A percentile compares a stretch with the other conserved stretches of the same genome.
Conservation (phyloP, 2,797 vertebrate genomes). For the Xiphophorus birchmanni region DNA sequence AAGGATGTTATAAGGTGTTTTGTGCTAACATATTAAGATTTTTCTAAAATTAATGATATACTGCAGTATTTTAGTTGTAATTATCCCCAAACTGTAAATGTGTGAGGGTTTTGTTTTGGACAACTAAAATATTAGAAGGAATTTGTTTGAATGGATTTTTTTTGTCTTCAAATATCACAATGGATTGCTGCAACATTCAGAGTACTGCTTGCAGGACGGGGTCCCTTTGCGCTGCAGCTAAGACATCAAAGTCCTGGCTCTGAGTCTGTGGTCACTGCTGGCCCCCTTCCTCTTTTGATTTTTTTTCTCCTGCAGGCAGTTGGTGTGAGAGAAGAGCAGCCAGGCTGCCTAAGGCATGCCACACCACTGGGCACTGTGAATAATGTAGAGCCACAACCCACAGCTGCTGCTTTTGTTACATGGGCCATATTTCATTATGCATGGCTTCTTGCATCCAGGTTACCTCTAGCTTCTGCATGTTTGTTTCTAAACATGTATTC, state of each 20-base stretch:
- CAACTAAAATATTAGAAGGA: slow-evolving; percentile 12
- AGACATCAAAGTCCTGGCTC: slow-evolving; percentile 70
- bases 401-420: slow-evolving; percentile 60
- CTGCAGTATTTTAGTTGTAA: neutral
- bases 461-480: slow-evolving; percentile 49
- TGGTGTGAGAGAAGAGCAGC: slow-evolving; percentile 29
- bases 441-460: slow-evolving; percentile 57
- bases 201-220: slow-evolving; percentile 35
- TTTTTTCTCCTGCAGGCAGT: slow-evolving; percentile 39
- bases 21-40: neutral
- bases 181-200: slow-evolving; percentile 21
- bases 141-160: slow-evolving; percentile 6
- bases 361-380: slow-evolving; percentile 69
- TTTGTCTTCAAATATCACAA: slow-evolving; percentile 24
- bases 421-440: slow-evolving; percentile 68
- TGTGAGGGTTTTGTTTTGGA: slow-evolving; percentile 1
- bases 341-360: slow-evolving; percentile 49
- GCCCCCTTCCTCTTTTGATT: slow-evolving; percentile 68
- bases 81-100: neutral
- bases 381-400: slow-evolving; percentile 71
- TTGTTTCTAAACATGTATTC: slow-evolving; percentile 40
- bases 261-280: slow-evolving; percentile 53
- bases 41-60: neutral
- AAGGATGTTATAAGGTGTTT: neutral
- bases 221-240: slow-evolving; percentile 43